phyloP scores from a whole-genome alignment of 2,888 invertebrate genomes.

The Loripinus fragilis region DNA sequence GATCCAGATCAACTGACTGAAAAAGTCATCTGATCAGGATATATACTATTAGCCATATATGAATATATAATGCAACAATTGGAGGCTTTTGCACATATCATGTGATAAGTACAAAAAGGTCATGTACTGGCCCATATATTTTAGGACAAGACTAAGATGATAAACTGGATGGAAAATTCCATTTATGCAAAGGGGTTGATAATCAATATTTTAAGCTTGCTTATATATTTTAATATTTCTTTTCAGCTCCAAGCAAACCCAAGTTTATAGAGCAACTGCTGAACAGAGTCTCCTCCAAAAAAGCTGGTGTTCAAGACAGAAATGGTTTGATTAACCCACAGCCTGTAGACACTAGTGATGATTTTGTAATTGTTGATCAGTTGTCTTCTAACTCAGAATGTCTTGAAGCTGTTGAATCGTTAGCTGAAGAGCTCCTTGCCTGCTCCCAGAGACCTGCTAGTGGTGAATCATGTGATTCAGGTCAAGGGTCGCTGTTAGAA shows the following conservation, averaged over 20 bases:
- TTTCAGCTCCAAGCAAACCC: slow-evolving; percentile 76
- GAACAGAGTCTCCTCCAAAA: slow-evolving; percentile 61
- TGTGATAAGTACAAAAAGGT: no score
- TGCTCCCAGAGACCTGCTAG: slow-evolving; percentile 46
- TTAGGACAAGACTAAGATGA: no score
- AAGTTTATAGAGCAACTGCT: slow-evolving; percentile 76
- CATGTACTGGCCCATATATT: no score
- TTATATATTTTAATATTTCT: slow-evolving; percentile 13
- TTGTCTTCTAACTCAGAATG: slow-evolving; percentile 55
- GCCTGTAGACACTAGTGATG: slow-evolving; percentile 31
- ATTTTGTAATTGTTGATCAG: slow-evolving; percentile 45
- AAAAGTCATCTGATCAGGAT: no score
- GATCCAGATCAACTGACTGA: no score
- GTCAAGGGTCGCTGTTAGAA: slow-evolving; percentile 60
- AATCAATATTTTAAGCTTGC: no score
- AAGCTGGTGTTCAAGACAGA: slow-evolving; percentile 41
- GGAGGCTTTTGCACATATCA: no score
- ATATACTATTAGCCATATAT: no score
- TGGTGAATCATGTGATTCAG: slow-evolving; percentile 56
- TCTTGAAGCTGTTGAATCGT: slow-evolving; percentile 45
- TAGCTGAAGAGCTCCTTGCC: slow-evolving; percentile 42
- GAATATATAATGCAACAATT: no score
- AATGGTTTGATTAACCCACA: slow-evolving; percentile 44
- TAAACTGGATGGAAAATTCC: no score
- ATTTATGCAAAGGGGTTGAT: no score